phyloP scores from a whole-genome alignment of 1,140 invertebrate species.

The Hycleus cichorii region DNA sequence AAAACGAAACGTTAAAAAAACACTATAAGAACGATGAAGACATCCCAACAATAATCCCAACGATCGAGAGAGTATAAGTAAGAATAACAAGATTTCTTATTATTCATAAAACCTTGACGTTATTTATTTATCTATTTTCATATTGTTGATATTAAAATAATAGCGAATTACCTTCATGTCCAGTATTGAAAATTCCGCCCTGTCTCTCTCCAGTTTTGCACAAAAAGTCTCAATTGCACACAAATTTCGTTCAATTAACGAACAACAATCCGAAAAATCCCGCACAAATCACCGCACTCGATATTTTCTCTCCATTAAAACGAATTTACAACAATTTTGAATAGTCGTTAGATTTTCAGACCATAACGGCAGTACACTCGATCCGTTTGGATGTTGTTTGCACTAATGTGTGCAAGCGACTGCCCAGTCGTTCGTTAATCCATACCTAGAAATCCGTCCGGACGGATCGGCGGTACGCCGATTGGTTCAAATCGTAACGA shows the following conservation, averaged over 20 bases:
- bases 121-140: no score
- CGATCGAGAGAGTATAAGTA: no score
- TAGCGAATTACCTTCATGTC: no score
- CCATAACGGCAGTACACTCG: not conserved
- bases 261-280: not conserved
- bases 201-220: not conserved
- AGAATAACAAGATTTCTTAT: no score
- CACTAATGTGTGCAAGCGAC: slow-evolving; percentile 7
- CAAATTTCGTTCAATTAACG: not conserved
- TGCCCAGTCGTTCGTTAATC: slow-evolving; percentile 7
- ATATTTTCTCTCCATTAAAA: not conserved
- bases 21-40: no score
- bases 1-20: no score
- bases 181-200: not conserved
- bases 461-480: not conserved
- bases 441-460: slow-evolving; percentile 6
- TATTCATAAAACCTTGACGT: no score
- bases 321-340: not conserved
- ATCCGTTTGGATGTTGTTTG: not conserved
- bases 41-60: no score
- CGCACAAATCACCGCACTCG: not conserved
- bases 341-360: not conserved
- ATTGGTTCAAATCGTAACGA: slow-evolving; percentile 1
- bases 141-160: no score
- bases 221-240: not conserved